A percentile compares a stretch with the other conserved stretches of the same genome.
These are phyloP conservation scores for Siphlonurus alternatus DNA, from an alignment of 2,888 invertebrate genomes.

Conservation along the genomic window DNA sequence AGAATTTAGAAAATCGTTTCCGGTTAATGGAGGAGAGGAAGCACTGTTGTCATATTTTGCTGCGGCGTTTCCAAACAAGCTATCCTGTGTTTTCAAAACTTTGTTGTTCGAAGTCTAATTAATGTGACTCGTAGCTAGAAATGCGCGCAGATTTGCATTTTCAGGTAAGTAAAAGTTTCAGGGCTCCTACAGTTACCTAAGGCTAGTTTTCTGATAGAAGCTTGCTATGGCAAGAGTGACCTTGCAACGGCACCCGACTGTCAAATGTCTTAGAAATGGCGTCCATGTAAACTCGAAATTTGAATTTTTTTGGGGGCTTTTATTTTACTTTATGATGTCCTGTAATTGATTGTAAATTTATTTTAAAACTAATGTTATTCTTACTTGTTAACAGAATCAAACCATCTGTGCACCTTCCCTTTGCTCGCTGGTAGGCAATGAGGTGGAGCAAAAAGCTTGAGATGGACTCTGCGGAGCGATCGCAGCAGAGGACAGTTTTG, in stretches of 20 bases:
- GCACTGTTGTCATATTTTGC: constrained; percentile 13
- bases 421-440: neutral
- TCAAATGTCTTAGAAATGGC: constrained; percentile 9
- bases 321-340: no score
- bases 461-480: neutral
- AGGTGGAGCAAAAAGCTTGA: neutral
- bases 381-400: no score
- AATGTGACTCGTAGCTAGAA: neutral
- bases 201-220: neutral
- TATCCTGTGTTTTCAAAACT: neutral
- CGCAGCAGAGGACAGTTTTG: neutral
- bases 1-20: neutral
- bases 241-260: constrained; percentile 11
- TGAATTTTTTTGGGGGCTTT: neutral
- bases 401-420: neutral
- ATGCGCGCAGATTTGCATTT: neutral
- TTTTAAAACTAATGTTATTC: no score
- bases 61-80: constrained; percentile 8
- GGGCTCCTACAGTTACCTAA: neutral
- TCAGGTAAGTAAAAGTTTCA: neutral
- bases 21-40: constrained; percentile 10
- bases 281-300: constrained; percentile 1
- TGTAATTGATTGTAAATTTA: no score
- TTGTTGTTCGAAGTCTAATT: neutral
- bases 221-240: constrained; percentile 6